Conservation (phyloP, 1,140 invertebrate genomes). For the Galleria mellonella region DNA sequence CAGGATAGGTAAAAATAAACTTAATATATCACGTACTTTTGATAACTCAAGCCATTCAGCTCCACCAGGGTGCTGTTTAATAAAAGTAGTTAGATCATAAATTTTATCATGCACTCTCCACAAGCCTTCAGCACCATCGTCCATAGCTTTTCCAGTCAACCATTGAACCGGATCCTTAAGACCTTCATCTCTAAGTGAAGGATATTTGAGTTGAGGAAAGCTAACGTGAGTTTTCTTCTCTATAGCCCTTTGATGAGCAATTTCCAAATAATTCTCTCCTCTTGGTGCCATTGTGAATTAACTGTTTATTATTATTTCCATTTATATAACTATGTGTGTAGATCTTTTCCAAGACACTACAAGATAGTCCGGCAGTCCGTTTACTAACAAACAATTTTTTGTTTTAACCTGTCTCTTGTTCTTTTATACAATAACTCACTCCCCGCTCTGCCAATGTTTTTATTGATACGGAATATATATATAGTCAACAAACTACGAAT, state of each 20-base stretch:
- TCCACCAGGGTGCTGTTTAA: conserved; percentile 86
- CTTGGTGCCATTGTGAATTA: conserved; percentile 40
- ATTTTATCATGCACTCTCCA: conserved; percentile 86
- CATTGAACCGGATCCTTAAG: conserved; percentile 70
- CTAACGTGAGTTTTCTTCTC: conserved; percentile 65
- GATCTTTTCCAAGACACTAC: too few relatives aligned
- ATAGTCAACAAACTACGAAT: too few relatives aligned
- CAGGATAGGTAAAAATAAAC: too few relatives aligned
- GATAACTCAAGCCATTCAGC: conserved; percentile 82
- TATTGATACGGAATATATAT: too few relatives aligned
- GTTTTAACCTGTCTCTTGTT: too few relatives aligned
- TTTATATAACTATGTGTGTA: too few relatives aligned
- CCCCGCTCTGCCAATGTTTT: too few relatives aligned
- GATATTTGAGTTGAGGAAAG: conserved; percentile 71
- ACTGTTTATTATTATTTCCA: too few relatives aligned
- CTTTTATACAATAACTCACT: too few relatives aligned
- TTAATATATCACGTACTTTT: conserved; percentile 61
- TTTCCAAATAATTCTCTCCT: conserved; percentile 35
- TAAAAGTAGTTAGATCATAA: conserved; percentile 83
- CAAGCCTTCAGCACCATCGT: conserved; percentile 84
- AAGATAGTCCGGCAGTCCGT: too few relatives aligned
- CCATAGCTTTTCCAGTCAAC: conserved; percentile 79
- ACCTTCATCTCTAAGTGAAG: conserved; percentile 65
- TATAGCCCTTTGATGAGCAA: conserved; percentile 36
- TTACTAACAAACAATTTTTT: too few relatives aligned